Conservation (phyloP, 2,797 vertebrate species). For the Novumbra hubbsi region DNA sequence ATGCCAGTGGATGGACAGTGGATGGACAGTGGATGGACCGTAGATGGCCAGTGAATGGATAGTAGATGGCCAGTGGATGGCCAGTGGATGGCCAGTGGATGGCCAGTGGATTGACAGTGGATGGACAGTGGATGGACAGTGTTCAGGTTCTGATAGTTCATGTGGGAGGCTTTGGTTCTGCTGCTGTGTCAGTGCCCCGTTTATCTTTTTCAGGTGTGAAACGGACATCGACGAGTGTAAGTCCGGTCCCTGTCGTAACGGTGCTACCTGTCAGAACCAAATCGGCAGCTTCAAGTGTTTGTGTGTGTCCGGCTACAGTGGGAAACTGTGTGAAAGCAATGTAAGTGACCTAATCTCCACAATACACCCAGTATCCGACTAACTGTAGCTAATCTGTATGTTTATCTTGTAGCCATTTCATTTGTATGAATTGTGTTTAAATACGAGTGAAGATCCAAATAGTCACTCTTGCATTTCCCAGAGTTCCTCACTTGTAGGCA, state of each 20-base stretch:
- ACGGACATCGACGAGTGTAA: slow-evolving; percentile 83
- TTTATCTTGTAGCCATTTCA: background rate
- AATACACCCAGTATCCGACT: background rate
- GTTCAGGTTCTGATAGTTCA: background rate
- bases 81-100: slow-evolving; percentile 22
- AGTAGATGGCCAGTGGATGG: too few species aligned
- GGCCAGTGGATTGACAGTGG: too few species aligned
- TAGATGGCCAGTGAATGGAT: too few species aligned
- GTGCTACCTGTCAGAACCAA: slow-evolving; percentile 82
- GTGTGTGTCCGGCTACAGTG: slow-evolving; percentile 82
- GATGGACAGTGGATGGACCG: slow-evolving; percentile 22
- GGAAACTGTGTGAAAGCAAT: slow-evolving; percentile 80
- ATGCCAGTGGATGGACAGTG: slow-evolving; percentile 11
- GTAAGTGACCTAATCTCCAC: slow-evolving; percentile 70
- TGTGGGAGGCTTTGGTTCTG: background rate
- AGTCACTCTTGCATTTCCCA: too few species aligned
- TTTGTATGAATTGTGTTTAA: too few species aligned
- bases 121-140: slow-evolving; percentile 15
- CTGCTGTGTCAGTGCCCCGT: slow-evolving; percentile 44
- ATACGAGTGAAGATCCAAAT: too few species aligned
- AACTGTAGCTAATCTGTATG: background rate
- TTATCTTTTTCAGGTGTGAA: slow-evolving; percentile 82
- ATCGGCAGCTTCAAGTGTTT: slow-evolving; percentile 81
- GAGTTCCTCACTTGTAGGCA: too few species aligned
- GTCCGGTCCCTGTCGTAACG: slow-evolving; percentile 87